phyloP scores from a whole-genome alignment of 2,888 invertebrate genomes.

The Eremobia ochroleuca region DNA sequence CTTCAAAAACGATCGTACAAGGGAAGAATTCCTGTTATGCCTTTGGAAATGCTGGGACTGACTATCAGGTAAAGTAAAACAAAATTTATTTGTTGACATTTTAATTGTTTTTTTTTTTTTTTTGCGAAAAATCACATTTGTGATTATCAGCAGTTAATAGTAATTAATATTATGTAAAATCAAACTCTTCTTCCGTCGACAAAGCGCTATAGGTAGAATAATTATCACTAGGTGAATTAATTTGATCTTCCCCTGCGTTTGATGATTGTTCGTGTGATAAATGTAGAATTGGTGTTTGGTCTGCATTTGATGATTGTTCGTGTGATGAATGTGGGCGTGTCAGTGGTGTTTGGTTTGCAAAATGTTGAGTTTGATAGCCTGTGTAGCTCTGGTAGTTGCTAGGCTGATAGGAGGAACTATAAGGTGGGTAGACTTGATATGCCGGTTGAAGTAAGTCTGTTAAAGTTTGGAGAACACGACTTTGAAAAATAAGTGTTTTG shows the following conservation, averaged over 20 bases:
- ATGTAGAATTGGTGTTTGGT: constrained; percentile 6
- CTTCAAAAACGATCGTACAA: constrained; percentile 45
- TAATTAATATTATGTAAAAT: constrained; percentile 57
- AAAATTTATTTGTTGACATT: constrained; percentile 12
- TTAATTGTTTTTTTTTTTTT: constrained; percentile 61
- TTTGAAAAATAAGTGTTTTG: too few relatives aligned
- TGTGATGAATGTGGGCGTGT: too few relatives aligned
- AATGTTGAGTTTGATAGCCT: constrained; percentile 52
- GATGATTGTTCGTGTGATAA: constrained; percentile 15
- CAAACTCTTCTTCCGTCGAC: constrained; percentile 66
- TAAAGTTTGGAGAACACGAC: constrained; percentile 17
- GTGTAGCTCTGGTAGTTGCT: too few relatives aligned
- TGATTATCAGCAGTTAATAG: constrained; percentile 7
- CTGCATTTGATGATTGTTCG: too few relatives aligned
- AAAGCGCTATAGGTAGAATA: constrained; percentile 62
- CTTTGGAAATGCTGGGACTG: constrained; percentile 69
- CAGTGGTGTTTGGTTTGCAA: constrained; percentile 64
- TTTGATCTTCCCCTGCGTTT: constrained; percentile 54
- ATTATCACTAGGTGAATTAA: constrained; percentile 48
- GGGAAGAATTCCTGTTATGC: constrained; percentile 68
- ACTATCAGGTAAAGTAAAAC: constrained; percentile 64
- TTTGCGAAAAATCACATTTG: constrained; percentile 61
- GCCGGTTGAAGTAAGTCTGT: constrained; percentile 16
- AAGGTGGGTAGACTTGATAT: too few relatives aligned
- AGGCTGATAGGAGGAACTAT: too few relatives aligned